phyloP scores from a whole-genome alignment of 2,113 vertebrate genomes.

The Calyptomena viridis region DNA sequence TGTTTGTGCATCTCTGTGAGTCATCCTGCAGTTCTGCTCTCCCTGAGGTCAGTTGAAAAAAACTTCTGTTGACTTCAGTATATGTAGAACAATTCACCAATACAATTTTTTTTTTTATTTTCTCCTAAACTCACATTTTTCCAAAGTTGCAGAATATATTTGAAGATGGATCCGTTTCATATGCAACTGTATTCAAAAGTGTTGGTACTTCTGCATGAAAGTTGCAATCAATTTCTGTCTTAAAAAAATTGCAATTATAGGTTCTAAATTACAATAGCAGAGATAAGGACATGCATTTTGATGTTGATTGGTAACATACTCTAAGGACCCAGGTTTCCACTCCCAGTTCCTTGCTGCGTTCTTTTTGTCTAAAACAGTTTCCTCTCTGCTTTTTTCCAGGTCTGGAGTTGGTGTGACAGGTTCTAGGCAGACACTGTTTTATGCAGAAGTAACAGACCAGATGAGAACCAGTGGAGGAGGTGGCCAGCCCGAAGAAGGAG shows the following conservation, averaged over 20 bases:
- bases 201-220: not conserved
- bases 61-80: not conserved
- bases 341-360: not conserved
- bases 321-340: not conserved
- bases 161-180: not conserved
- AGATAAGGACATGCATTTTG: not conserved
- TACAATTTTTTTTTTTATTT: not conserved
- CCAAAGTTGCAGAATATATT: not conserved
- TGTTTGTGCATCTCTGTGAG: not conserved
- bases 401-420: conserved; percentile 86
- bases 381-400: conserved; percentile 57
- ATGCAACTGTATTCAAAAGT: not conserved
- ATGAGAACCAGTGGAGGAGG: conserved; percentile 81
- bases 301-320: not conserved
- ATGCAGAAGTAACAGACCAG: conserved; percentile 86
- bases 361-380: not conserved
- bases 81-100: not conserved
- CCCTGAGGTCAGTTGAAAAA: not conserved
- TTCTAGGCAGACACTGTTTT: conserved; percentile 87
- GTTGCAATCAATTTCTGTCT: not conserved
- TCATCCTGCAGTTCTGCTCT: not conserved
- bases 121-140: not conserved
- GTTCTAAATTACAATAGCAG: not conserved
- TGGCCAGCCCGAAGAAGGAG: conserved; percentile 82
- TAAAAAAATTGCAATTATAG: not conserved